These are phyloP conservation scores for Taxidea taxus DNA, from an alignment of 2,113 vertebrate species.

Conservation along the genomic window DNA sequence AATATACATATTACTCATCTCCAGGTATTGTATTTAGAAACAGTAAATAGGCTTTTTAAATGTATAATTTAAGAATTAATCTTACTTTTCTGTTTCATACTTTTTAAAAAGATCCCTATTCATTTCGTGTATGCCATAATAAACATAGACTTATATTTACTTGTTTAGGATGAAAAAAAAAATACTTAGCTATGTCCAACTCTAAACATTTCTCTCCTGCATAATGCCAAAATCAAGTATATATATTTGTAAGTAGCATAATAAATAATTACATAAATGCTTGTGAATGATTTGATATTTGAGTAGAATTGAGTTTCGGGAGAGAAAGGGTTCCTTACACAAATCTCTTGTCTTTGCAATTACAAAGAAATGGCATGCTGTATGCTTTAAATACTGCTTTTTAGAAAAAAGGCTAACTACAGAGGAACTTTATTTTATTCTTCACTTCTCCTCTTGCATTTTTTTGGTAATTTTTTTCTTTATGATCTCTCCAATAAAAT, in stretches of 20 bases:
- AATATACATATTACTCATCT: background rate
- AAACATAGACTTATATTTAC: background rate
- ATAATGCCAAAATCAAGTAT: background rate
- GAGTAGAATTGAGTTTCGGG: background rate
- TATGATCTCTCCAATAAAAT: conserved; percentile 39
- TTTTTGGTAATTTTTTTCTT: background rate
- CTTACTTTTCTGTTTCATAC: background rate
- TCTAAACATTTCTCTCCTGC: rapidly evolving
- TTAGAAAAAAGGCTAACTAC: conserved; percentile 51
- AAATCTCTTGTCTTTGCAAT: conserved; percentile 50
- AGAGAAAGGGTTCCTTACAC: background rate
- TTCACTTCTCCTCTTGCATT: conserved; percentile 38
- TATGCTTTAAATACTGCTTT: conserved; percentile 58
- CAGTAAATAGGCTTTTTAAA: background rate
- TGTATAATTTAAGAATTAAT: background rate
- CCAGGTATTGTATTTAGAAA: background rate
- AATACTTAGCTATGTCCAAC: background rate
- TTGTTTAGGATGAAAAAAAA: conserved; percentile 5
- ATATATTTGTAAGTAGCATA: background rate
- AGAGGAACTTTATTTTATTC: conserved; percentile 38
- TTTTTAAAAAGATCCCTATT: background rate
- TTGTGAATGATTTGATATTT: background rate
- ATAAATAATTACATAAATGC: background rate
- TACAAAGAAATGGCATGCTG: conserved; percentile 29
- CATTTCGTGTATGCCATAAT: background rate